A percentile compares a stretch with the other conserved stretches of the same genome.
phyloP scores from a whole-genome alignment of 2,888 invertebrate species.

The Vandiemenella viatica region DNA sequence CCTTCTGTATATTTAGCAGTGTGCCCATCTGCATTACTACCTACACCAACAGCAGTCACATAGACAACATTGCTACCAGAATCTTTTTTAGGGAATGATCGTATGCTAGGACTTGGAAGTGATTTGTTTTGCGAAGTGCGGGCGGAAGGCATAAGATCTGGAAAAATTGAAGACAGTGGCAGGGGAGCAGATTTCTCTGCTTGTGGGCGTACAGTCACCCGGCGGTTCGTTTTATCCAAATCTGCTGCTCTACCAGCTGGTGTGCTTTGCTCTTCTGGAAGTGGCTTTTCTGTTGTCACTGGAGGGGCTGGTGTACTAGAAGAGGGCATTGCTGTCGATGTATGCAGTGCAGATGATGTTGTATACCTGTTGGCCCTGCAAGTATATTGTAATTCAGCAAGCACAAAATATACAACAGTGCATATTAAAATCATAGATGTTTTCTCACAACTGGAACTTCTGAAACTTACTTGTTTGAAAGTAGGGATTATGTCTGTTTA shows the following conservation, averaged over 20 bases:
- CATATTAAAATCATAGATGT: too few relatives aligned
- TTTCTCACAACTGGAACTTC: too few relatives aligned
- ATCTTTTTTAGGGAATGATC: constrained; percentile 36
- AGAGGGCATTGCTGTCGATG: constrained; percentile 2
- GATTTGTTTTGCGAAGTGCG: constrained; percentile 2
- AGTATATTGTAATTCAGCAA: background rate
- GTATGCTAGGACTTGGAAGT: background rate
- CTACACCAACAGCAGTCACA: constrained; percentile 25
- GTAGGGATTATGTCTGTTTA: too few relatives aligned
- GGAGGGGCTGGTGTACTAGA: constrained; percentile 1
- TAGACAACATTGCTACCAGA: constrained; percentile 33
- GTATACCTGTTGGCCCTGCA: background rate
- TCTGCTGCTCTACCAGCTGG: background rate
- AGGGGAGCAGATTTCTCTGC: background rate
- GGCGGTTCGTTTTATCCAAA: constrained; percentile 2
- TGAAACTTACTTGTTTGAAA: too few relatives aligned
- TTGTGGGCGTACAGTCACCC: constrained; percentile 2
- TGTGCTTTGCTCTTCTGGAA: constrained; percentile 4
- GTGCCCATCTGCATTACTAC: constrained; percentile 18
- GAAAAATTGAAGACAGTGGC: background rate
- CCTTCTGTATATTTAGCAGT: constrained; percentile 1
- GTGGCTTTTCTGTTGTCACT: constrained; percentile 1
- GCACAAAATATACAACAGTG: too few relatives aligned
- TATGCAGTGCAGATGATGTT: background rate
- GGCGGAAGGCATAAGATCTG: background rate